Base-by-base conservation (phyloP, 2,113 vertebrate genomes). In the Elephas maximus region DNA sequence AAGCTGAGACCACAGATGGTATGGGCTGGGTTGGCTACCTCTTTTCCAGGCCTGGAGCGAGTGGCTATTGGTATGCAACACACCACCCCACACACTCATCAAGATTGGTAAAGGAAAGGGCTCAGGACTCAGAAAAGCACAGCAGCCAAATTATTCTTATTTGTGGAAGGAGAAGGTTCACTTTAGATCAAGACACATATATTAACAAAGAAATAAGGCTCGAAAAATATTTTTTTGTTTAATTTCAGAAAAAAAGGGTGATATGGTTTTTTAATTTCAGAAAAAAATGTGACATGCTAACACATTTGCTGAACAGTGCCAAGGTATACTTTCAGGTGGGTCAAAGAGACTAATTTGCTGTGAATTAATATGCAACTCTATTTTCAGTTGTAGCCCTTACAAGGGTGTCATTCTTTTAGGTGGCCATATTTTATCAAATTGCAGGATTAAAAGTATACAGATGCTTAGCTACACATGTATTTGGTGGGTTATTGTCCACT, bases 1-100 rank as follows among this genome's bases (percentile, higher is more conserved):
- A 37, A 86, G 41, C 71, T 4, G 94, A 91, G 95, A 96, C 93
- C 96, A 90, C 98, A 98, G 98, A 98, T 99, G 98, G 98, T 63
- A 88, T 0, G 80, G 98, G 94, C n/a, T 98, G 98, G 97, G 95
- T 96, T 78, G 92, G 98, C 90, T 98, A 80, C 91, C 96, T 87
- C 98, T 94, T 95, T 95, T 94, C 88, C 97, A 74, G 95, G 91
- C 95, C 78, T 73, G 44, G 93, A 95, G 89, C 88, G 95, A 96
- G 91, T 87, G 97, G 97, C 88, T 94, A 98, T 97, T 97, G 95
- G 90, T 97, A 98, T 90, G 24, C 23, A 90, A 94, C 80, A 8
- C 44, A 62, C 41, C 65, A 18, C 73, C 73, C 21, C 84, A 15
- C 2, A 8, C 41, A 78, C 98, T 96, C 86, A 67, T 96, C 96